phyloP scores from a whole-genome alignment of 2,888 invertebrate genomes.

The Agonopterix heracliana region DNA sequence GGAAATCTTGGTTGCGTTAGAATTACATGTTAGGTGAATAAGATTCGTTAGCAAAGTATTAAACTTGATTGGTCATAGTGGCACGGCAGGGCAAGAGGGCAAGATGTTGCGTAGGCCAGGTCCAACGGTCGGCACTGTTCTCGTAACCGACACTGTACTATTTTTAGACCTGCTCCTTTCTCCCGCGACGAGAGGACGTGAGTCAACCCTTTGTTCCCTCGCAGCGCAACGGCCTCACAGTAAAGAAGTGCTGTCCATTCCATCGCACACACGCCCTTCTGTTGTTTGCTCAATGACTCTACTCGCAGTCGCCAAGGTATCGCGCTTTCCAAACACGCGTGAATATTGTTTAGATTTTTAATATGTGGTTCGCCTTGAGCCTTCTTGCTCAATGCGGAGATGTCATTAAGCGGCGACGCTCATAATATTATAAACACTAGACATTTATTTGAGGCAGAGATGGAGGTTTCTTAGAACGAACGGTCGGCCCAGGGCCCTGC shows the following conservation, averaged over 20 bases:
- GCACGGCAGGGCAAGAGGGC: conserved; percentile 34
- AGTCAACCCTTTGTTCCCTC: conserved; percentile 66
- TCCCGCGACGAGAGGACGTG: conserved; percentile 55
- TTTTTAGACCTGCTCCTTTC: conserved; percentile 63
- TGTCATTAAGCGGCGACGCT: conserved; percentile 44
- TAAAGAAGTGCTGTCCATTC: conserved; percentile 31
- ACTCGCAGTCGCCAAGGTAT: conserved; percentile 33
- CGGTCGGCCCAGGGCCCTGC: conserved; percentile 28
- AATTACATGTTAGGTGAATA: not conserved
- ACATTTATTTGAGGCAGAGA: conserved; percentile 45
- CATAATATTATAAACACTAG: conserved; percentile 35
- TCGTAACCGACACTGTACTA: conserved; percentile 54
- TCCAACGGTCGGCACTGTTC: conserved; percentile 37
- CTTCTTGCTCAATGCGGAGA: conserved; percentile 55
- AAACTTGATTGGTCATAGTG: conserved; percentile 27
- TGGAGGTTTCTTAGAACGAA: conserved; percentile 26
- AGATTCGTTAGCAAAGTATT: conserved; percentile 4
- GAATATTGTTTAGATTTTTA: conserved; percentile 57
- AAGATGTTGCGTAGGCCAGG: conserved; percentile 52
- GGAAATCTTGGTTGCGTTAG: conserved; percentile 16
- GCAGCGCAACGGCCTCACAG: conserved; percentile 40
- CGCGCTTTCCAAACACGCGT: conserved; percentile 49
- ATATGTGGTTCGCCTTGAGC: conserved; percentile 63
- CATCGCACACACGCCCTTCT: conserved; percentile 15
- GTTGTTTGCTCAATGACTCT: not conserved